These are phyloP conservation scores for Pterois miles DNA, from an alignment of 2,797 vertebrate species.

Conservation along the genomic window DNA sequence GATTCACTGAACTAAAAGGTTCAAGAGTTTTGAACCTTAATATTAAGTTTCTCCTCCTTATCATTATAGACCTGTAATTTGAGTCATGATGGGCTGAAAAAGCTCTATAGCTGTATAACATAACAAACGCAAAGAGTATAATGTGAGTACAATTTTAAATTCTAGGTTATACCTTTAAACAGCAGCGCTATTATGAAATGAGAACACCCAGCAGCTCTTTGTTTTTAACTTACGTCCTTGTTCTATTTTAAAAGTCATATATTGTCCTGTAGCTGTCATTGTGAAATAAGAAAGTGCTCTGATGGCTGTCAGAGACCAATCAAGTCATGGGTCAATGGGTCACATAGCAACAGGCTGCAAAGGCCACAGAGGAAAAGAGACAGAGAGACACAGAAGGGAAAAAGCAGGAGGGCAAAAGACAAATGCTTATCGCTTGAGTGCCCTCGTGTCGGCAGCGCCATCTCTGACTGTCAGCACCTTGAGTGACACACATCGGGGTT, in stretches of 20 bases:
- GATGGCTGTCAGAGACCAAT: constrained; percentile 63
- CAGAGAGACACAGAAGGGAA: constrained; percentile 16
- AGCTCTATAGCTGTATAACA: constrained; percentile 9
- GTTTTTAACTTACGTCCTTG: neutral
- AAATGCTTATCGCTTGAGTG: constrained; percentile 65
- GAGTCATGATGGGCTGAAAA: constrained; percentile 37
- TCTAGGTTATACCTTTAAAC: constrained; percentile 31
- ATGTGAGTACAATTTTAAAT: constrained; percentile 24
- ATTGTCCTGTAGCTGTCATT: constrained; percentile 31
- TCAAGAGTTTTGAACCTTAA: constrained; percentile 37
- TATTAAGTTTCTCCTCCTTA: constrained; percentile 44
- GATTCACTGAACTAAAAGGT: constrained; percentile 20
- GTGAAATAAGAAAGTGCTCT: constrained; percentile 39
- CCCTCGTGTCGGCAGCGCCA: constrained; percentile 54
- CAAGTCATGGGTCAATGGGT: constrained; percentile 66
- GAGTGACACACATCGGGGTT: constrained; percentile 73
- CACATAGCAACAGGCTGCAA: constrained; percentile 56
- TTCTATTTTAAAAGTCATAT: neutral
- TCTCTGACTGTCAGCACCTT: constrained; percentile 70
- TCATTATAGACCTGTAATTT: constrained; percentile 58
- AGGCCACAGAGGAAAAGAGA: constrained; percentile 41
- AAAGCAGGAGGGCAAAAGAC: constrained; percentile 52
- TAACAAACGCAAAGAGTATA: constrained; percentile 38
- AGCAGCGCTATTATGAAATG: neutral
- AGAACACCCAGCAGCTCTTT: constrained; percentile 8